Base-by-base conservation (phyloP, 2,888 invertebrate genomes). In the Sceliomorpha sp. region DNA sequence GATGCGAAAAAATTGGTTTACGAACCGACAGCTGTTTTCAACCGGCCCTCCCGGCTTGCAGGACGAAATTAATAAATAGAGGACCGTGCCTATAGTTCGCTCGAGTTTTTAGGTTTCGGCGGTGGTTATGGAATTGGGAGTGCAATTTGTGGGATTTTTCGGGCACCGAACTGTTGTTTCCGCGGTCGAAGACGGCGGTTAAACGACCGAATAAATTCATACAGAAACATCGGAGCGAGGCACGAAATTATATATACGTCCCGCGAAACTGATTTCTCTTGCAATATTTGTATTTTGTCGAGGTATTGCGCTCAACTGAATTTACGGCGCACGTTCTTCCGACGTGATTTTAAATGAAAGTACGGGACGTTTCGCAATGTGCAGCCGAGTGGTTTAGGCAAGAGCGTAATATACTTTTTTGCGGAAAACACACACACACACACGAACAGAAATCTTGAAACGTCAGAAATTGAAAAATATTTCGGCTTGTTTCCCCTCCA, bases 21-120 rank as follows among this genome's bases (percentile, higher is more conserved):
- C 48, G 29, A 29, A 27, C 40, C 39, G 48, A 42, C 55, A 55
- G 48, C 55, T 63, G 55, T 48, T 34, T 32, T 27, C 2, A 40
- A 48, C 59, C 45, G 29, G 45, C 37, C 51, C 3, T 20, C 5
- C 3, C 20, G 20, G n/a, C 5, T 20, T 20, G 5, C 20, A 20
- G 5, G 31, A 8, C 39, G 34, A 55, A 53, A 63, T 63, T 63
- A 63, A 55, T 63, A 63, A 63, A 53, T 63, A 53, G 44, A 50
- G n/a, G n/a, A n/a, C n/a, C n/a, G n/a, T n/a, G n/a, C n/a, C n/a
- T n/a, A n/a, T n/a, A n/a, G n/a, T n/a, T n/a, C n/a, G n/a, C n/a
- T n/a, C n/a, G n/a, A n/a, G n/a, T n/a, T n/a, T n/a, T n/a, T n/a
- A n/a, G n/a, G n/a, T n/a, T n/a, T n/a, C n/a, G n/a, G n/a, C n/a